Base-by-base conservation (phyloP, 2,113 vertebrate genomes). In the Gallinago undulata region DNA sequence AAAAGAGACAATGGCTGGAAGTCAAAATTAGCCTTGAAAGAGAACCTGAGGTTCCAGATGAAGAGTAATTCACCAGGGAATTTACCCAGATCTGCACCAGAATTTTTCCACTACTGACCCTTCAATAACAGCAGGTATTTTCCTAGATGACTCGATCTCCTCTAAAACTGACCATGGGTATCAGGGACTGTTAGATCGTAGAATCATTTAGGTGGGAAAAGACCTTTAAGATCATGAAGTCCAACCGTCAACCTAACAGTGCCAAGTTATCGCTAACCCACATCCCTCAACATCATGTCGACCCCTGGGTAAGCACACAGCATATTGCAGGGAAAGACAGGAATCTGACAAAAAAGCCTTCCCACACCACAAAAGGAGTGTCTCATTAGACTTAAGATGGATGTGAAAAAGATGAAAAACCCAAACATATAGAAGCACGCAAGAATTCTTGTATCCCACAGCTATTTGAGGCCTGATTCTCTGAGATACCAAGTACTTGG, bases 121-220 rank as follows among this genome's bases (percentile, higher is more conserved):
- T 82, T 31, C 75, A 82, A 1, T 23, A 87, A 35, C 8, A 75
- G 28, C 28, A 85, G 3, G 10, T 59, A 60, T 28, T 41, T 41
- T 41, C 43, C 60, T 19, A 47, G 2, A 19, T 1, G 10, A 69
- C 10, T 22, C 1, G 0, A 37, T 43, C 24, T 10, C n/a, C 27
- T 59, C 57, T 50, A 82, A 66, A 66, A 53, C 9, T 14, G n/a
- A 55, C 23, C 2, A 3, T 2, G 5, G 23, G 12, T 50, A 91
- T 27, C 27, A 63, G 3, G 18, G 11, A 35, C 30, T 24, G 27
- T 28, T 13, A 33, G 4, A 41, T 27, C 60, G 13, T 63, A 39
- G 37, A 63, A 63, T 39, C 25, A 39, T 63, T 63, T 39, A 39
- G 60, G 25, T 39, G 19, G 25, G 25, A 39, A 63, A 19, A 63